Percentiles rank a stretch among this genome's conserved stretches.
Evolutionary conservation across 2,797 vertebrate species (phyloP).

Genomic region (Mus caroli): DNA sequence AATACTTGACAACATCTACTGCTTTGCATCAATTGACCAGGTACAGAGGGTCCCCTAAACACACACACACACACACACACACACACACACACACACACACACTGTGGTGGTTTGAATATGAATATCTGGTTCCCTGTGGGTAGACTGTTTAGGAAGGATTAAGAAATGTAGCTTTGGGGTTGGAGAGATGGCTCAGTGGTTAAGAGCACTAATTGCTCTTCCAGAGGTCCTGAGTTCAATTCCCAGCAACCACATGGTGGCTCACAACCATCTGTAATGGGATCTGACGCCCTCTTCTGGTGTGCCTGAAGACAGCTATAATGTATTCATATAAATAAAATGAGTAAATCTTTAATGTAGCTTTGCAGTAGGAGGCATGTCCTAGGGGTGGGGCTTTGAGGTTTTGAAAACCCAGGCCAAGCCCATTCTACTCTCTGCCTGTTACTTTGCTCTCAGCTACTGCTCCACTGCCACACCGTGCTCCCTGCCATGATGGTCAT

Average conservation of each 20-base stretch:
- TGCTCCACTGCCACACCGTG: background rate
- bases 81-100: background rate
- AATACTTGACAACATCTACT: background rate
- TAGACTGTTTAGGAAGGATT: background rate
- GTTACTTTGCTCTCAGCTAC: no score
- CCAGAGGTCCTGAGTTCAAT: no score
- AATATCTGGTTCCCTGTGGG: background rate
- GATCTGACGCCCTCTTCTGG: no score
- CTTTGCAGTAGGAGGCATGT: background rate
- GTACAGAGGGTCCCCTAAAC: background rate
- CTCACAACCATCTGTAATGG: no score
- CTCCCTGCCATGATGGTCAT: background rate
- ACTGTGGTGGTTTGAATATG: background rate
- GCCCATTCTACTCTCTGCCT: background rate
- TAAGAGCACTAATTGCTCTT: no score
- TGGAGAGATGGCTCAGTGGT: no score
- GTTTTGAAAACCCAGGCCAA: background rate
- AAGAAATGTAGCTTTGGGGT: background rate
- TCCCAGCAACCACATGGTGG: no score
- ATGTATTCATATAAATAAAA: no score
- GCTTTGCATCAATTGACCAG: background rate
- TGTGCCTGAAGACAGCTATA: no score
- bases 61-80: accelerated
- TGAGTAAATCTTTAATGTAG: background rate
- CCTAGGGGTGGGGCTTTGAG: background rate